Evolutionary conservation across 1,140 invertebrate genomes (phyloP).

Genomic region (Eriosoma lanigerum): DNA sequence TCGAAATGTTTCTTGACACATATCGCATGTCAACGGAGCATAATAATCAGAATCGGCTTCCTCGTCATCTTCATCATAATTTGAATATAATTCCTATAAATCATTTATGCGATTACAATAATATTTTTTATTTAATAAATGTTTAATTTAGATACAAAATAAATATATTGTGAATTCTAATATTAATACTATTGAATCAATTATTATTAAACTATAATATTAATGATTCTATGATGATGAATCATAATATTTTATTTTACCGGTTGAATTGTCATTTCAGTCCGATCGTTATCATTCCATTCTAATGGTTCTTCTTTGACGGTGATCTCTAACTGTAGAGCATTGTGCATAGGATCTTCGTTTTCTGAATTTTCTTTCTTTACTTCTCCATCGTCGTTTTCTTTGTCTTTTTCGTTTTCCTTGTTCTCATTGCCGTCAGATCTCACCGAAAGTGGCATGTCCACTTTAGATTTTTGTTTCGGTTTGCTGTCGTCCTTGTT

Average conservation of each 20-base stretch:
- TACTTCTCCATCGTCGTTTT: conserved; percentile 56
- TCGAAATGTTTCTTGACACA: conserved; percentile 80
- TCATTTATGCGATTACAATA: background rate
- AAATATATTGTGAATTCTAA: too few relatives aligned
- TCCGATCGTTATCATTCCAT: conserved; percentile 61
- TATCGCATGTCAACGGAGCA: conserved; percentile 75
- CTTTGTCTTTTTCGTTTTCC: conserved; percentile 47
- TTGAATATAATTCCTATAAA: conserved; percentile 52
- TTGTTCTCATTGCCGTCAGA: conserved; percentile 55
- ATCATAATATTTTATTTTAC: conserved; percentile 55
- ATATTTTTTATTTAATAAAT: too few relatives aligned
- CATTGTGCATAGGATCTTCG: conserved; percentile 58
- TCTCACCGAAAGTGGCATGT: conserved; percentile 52
- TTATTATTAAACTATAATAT: too few relatives aligned
- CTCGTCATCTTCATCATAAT: conserved; percentile 57
- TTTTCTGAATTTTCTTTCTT: conserved; percentile 63
- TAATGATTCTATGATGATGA: too few relatives aligned
- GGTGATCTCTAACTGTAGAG: conserved; percentile 52
- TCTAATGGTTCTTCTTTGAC: conserved; percentile 71
- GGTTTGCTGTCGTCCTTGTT: conserved; percentile 57
- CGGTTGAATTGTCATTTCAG: conserved; percentile 61
- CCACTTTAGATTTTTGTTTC: conserved; percentile 59
- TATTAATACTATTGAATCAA: too few relatives aligned
- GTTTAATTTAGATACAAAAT: too few relatives aligned
- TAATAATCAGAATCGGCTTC: conserved; percentile 59